phyloP scores from a whole-genome alignment of 2,113 vertebrate genomes.

The Rhegmatorhina hoffmannsi region DNA sequence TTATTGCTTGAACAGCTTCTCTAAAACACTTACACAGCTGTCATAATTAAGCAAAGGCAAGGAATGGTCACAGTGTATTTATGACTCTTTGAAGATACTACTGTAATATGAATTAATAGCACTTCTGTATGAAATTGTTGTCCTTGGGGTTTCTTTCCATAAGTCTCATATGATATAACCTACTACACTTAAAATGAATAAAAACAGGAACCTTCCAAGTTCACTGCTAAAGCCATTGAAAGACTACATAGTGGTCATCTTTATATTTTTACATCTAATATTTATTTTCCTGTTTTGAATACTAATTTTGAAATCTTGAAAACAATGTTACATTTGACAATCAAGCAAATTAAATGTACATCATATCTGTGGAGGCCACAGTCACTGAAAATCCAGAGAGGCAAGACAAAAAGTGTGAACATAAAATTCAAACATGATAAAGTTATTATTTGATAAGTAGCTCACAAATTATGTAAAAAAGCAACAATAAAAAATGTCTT shows the following conservation, averaged over 20 bases:
- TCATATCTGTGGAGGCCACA: neutral
- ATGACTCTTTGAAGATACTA: neutral
- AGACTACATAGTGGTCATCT: neutral
- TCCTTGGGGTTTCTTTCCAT: neutral
- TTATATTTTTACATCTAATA: neutral
- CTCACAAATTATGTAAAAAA: neutral
- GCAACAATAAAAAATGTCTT: neutral
- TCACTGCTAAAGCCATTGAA: neutral
- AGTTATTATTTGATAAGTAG: neutral
- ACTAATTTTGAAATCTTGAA: neutral
- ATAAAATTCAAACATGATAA: neutral
- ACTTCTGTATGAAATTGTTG: neutral
- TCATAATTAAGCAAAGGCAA: neutral
- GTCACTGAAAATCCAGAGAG: neutral
- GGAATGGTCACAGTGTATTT: neutral
- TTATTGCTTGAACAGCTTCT: neutral
- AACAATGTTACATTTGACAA: neutral
- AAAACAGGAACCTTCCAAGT: neutral
- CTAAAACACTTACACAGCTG: neutral
- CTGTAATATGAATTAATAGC: neutral
- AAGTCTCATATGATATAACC: neutral
- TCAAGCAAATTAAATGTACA: neutral
- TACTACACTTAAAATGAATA: neutral
- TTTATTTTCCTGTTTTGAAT: neutral
- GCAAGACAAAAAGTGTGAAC: neutral